Base-by-base conservation (phyloP, 2,888 invertebrate species). In the Cataglyphis livida region DNA sequence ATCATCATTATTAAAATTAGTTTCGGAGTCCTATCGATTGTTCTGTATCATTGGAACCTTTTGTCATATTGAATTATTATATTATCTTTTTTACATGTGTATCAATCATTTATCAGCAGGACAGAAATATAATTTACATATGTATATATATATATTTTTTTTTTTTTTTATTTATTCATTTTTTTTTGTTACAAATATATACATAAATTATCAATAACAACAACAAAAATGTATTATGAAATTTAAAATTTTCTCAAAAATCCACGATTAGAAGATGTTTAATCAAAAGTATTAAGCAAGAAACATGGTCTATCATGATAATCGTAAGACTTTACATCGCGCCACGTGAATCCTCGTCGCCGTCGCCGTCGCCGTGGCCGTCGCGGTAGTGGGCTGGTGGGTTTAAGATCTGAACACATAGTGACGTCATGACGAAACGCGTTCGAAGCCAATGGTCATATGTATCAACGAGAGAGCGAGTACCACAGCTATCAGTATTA, bases 401-500 rank as follows among this genome's bases (percentile, higher is more conserved):
- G 35, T 44, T 25, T 21, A 44, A 78, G 59, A 79, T 71, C 41
- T 7, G 44, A 41, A 51, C 18, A 44, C 48, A 44, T 18, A 51
- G 44, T 51, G 62, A 81, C 68, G 59, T 79, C 79, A 57, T 21
- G 59, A 21, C 75, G 75, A 74, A 62, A 62, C 51, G 44, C 65
- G 76, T 44, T 89, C 57, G 81, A 82, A 84, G 84, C 79, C 85
- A 82, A 85, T 78, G 82, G 78, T 85, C 87, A 87, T 87, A 87
- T 85, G 84, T 89, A 89, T 82, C 81, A 79, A 74, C 84, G 88
- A 83, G 88, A 83, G 88, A 87, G 85, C 90, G 85, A 12, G 88
- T 88, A 90, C 91, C 91, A 7, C 48, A 92, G 89, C 90, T 92
- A 93, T 92, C 94, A 93, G 93, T 94, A 93, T 93, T 93, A 93